Conservation (phyloP, 2,888 invertebrate species). For the Pasiphila rectangulata region DNA sequence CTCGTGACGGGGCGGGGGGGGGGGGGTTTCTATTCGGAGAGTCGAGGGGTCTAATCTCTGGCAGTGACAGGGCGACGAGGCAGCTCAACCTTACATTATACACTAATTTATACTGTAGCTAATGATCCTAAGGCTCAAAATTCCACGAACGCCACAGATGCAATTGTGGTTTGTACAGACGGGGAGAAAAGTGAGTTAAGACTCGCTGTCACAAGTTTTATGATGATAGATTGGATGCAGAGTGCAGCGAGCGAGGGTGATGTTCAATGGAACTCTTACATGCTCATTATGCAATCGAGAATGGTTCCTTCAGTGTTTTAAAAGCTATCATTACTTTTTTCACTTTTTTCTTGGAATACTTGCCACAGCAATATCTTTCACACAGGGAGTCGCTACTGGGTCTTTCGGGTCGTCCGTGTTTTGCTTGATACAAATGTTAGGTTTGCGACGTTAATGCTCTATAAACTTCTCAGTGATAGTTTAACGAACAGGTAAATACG, state of each 20-base stretch:
- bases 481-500: no score
- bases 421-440: no score
- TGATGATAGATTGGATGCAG: constrained; percentile 13
- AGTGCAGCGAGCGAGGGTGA: constrained; percentile 4
- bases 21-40: constrained; percentile 15
- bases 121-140: constrained; percentile 4
- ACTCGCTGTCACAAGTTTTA: constrained; percentile 11
- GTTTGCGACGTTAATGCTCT: no score
- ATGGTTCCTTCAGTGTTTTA: neutral
- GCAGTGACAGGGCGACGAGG: constrained; percentile 21
- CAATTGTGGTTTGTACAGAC: constrained; percentile 14
- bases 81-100: constrained; percentile 12
- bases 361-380: no score
- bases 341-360: no score
- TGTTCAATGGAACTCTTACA: neutral
- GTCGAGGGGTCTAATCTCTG: constrained; percentile 27
- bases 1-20: neutral
- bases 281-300: neutral
- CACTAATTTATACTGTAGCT: constrained; percentile 12
- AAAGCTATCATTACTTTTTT: no score
- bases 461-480: no score
- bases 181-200: constrained; percentile 8
- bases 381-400: no score
- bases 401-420: no score
- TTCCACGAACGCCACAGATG: constrained; percentile 6